Evolutionary conservation across 2,113 vertebrate genomes (phyloP), one percentile per base, ranked within the genome.

Genomic region (Ciconia maguari): DNA sequence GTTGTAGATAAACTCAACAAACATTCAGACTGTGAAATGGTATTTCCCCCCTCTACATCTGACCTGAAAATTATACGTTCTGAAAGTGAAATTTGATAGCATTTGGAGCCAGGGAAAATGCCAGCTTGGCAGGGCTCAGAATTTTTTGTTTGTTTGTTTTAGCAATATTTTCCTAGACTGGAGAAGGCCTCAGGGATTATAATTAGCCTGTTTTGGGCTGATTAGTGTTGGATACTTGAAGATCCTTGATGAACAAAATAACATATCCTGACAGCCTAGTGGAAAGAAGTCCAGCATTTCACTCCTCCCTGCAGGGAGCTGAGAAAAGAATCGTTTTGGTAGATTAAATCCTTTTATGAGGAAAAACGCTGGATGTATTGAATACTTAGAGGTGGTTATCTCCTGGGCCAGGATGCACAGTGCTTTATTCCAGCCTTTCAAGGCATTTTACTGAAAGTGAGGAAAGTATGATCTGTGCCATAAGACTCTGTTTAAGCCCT

Each of bases 71-170:
- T 90, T 54, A 61, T 21, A 41, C 4, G 7, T 75, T 77, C 65
- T 68, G 72, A 75, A 90, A 90, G 60, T 87, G 80, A 95, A 91
- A 96, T 87, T 41, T 91, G 82, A 88, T 80, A 96, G 41, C 49
- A 66, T 75, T 87, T 81, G 81, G 54, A 91, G 46, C 14, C 42
- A 85, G 71, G 66, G 92, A 90, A 93, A 93, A 52, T 7, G n/a
- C 70, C 54, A 44, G 13, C 49, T 85, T 94, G 75, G 41, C 70
- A 93, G 77, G 62, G 25, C 16, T 94, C 41, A 44, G 20, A n/a
- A 3, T 6, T 14, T 9, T 29, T 22, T 25, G 58, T 49, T 65
- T 75, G 38, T 38, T 38, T 38, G 38, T 70, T 55, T 75, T 82
- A 62, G 19, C 34, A 81, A 6, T 95, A 38, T 92, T 86, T 92